A percentile compares a stretch with the other conserved stretches of the same genome.
Evolutionary conservation across 2,888 invertebrate genomes (phyloP).

Genomic region (Erebia palarica): DNA sequence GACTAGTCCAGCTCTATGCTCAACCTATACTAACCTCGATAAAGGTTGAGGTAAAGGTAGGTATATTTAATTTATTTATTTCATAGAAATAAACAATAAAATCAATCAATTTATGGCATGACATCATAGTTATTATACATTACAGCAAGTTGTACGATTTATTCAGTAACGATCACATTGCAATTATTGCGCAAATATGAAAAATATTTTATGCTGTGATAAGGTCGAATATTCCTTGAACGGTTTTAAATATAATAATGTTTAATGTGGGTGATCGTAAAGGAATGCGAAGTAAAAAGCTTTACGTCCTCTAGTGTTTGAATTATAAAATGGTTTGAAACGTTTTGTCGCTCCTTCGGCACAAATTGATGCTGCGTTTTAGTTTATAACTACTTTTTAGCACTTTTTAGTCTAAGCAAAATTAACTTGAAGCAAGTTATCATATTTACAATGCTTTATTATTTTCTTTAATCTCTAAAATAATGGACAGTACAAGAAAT

Average conservation of each 20-base stretch:
- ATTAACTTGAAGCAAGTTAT: not conserved
- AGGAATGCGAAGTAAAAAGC: slow-evolving; percentile 25
- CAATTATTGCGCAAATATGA: slow-evolving; percentile 8
- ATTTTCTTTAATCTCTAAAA: not conserved
- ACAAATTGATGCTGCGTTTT: slow-evolving; percentile 22
- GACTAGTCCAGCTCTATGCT: too few species aligned
- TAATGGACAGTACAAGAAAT: too few species aligned
- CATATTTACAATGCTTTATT: not conserved
- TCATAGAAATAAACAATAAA: not conserved
- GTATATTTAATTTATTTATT: too few species aligned
- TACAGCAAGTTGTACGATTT: not conserved
- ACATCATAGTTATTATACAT: too few species aligned
- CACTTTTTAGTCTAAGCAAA: too few species aligned
- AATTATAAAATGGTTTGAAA: slow-evolving; percentile 28
- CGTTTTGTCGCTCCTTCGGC: slow-evolving; percentile 24
- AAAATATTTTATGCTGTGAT: not conserved
- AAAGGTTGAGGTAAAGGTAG: too few species aligned
- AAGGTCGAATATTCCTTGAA: slow-evolving; percentile 2
- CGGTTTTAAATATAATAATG: not conserved
- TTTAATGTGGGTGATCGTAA: slow-evolving; percentile 22
- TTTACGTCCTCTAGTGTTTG: slow-evolving; percentile 29
- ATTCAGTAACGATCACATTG: not conserved
- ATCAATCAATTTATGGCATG: not conserved
- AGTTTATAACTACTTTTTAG: not conserved
- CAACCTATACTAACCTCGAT: too few species aligned